Conservation (phyloP, 2,113 vertebrate genomes). For the Zeus faber region DNA sequence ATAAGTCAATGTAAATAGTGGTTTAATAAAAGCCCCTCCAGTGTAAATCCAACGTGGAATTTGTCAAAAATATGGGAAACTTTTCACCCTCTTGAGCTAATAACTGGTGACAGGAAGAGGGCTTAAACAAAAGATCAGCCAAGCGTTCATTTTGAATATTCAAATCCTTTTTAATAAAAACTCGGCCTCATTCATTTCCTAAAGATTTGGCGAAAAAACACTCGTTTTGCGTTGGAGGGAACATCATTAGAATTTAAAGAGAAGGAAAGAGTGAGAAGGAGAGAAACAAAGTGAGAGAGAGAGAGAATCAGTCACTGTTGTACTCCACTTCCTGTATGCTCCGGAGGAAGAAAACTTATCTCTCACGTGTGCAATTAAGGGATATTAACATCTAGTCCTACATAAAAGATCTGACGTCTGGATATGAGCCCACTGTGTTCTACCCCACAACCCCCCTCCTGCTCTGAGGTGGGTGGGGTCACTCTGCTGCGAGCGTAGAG, state of each 20-base stretch:
- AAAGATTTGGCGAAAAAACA: conserved; percentile 67
- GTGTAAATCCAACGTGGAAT: conserved; percentile 75
- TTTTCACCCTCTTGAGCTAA: conserved; percentile 77
- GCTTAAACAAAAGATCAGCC: conserved; percentile 81
- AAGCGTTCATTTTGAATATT: conserved; percentile 82
- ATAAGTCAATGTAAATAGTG: conserved; percentile 80
- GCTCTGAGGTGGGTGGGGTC: too few relatives aligned
- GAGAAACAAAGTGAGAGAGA: not conserved
- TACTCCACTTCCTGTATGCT: too few relatives aligned
- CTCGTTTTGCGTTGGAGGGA: conserved; percentile 55
- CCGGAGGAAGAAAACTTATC: too few relatives aligned
- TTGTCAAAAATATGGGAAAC: conserved; percentile 72
- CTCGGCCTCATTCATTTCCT: conserved; percentile 70
- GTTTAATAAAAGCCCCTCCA: conserved; percentile 75
- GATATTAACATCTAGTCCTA: too few relatives aligned
- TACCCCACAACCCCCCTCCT: too few relatives aligned
- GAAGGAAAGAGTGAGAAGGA: not conserved
- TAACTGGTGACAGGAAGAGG: conserved; percentile 72
- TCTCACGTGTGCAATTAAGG: too few relatives aligned
- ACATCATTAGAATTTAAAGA: conserved; percentile 65
- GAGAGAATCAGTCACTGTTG: too few relatives aligned
- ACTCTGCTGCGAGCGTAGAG: too few relatives aligned
- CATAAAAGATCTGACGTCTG: too few relatives aligned
- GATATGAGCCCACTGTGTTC: too few relatives aligned
- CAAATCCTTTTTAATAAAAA: conserved; percentile 79